Evolutionary conservation across 2,888 invertebrate species (phyloP), one percentile per base, ranked within the genome.

Genomic region (Andrena bicolor): DNA sequence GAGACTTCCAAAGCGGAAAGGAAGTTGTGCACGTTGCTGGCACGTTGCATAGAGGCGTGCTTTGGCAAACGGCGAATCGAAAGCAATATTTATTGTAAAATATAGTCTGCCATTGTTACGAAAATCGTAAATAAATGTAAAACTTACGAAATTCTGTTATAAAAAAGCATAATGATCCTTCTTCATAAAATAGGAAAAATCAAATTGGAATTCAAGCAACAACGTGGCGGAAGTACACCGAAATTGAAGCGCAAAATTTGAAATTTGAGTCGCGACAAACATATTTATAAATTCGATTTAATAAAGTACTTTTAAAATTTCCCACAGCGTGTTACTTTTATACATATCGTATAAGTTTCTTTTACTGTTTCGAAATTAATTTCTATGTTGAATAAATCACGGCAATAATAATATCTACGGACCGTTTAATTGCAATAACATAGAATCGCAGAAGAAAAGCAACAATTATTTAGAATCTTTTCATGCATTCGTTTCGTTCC

Each of bases 1-100:
- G 97, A 96, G 96, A 89, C 81, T 90, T 90, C 90, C 91, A 86
- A 86, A 80, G 84, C 75, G 91, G 90, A 93, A 92, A 91, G 90
- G 91, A 92, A 89, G 81, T 79, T 77, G 5, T 7, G 32, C n/a
- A 41, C 23, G 20, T 26, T 77, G 76, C 73, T 3, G 4, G 49
- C n/a, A 41, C 32, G 41, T 71, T 71, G 16, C 23, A 58, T 16
- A 7, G 4, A 20, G 28, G n/a, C 7, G 2, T 30, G 7, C 2
- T 30, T 66, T 4, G 13, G 2, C 0, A 16, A 56, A 51, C 30
- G 7, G n/a, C 13, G 5, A 26, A 28, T 10, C 4, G 13, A n/a
- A 41, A 30, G 20, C 41, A 26, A 48, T 35, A 32, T 71, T 48
- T 32, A 20, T 48, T 63, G 28, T 56, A 1, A 5, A 13, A n/a